phyloP scores from a whole-genome alignment of 2,888 invertebrate genomes.

The Cosmopolites sordidus region DNA sequence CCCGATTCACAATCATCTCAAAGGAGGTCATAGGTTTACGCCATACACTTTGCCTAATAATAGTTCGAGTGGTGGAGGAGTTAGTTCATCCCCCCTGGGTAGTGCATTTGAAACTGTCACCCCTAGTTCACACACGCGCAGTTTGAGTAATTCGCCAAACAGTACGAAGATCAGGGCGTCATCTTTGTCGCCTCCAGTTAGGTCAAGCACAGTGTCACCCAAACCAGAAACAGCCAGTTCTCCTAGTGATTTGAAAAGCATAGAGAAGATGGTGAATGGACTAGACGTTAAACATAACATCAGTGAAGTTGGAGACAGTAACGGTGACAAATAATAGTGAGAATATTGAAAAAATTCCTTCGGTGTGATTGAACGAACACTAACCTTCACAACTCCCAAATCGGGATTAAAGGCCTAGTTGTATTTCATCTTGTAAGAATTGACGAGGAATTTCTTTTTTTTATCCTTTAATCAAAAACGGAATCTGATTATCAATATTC shows the following conservation, averaged over 20 bases:
- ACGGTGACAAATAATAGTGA: constrained; percentile 42
- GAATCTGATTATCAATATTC: background rate
- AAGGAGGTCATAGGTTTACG: constrained; percentile 77
- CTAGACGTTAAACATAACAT: constrained; percentile 73
- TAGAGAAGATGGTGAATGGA: constrained; percentile 97
- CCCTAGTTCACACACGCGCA: constrained; percentile 65
- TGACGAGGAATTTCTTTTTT: too few relatives aligned
- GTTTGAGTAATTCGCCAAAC: constrained; percentile 60
- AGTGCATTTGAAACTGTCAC: constrained; percentile 89
- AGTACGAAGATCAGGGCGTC: constrained; percentile 45
- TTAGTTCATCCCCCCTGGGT: constrained; percentile 60
- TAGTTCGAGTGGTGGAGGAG: constrained; percentile 40
- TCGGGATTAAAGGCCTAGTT: too few relatives aligned
- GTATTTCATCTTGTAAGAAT: too few relatives aligned
- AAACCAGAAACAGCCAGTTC: constrained; percentile 55
- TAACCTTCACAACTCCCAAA: too few relatives aligned
- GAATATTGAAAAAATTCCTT: background rate
- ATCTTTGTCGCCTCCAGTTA: constrained; percentile 54
- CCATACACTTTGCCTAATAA: constrained; percentile 78
- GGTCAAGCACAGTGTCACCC: constrained; percentile 56
- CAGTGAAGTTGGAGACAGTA: constrained; percentile 35
- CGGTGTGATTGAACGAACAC: too few relatives aligned
- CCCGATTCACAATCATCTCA: constrained; percentile 64
- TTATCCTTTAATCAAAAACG: too few relatives aligned
- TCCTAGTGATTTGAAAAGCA: constrained; percentile 85